A percentile compares a stretch with the other conserved stretches of the same genome.
Conservation (phyloP, 37 sponge, comb jelly and placozoan genomes). For the Theonella swinhoei region DNA sequence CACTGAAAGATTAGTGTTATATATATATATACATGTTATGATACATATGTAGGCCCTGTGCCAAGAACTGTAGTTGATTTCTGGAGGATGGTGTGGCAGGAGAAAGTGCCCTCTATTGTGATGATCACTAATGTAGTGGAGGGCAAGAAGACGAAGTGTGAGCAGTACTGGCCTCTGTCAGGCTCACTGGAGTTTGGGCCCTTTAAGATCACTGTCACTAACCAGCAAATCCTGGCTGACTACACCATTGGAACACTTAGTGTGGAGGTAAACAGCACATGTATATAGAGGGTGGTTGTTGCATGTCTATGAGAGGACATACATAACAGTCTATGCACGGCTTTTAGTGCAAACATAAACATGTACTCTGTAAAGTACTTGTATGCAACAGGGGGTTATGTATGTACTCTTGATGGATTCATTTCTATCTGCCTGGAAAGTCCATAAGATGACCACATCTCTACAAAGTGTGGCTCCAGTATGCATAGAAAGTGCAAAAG, state of each 20-base stretch:
- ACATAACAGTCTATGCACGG: no score
- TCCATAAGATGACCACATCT: no score
- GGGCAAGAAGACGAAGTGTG: conserved; percentile 44
- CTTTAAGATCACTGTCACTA: conserved; percentile 13
- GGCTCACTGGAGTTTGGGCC: conserved; percentile 22
- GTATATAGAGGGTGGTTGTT: no score
- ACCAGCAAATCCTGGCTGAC: conserved; percentile 2
- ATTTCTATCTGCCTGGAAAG: no score
- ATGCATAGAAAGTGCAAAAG: no score
- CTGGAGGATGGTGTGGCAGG: conserved; percentile 62
- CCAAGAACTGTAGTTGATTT: conserved; percentile 40
- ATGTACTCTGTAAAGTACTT: no score
- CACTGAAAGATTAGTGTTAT: neutral
- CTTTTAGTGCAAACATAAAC: no score
- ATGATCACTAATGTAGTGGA: conserved; percentile 60
- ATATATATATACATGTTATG: no score
- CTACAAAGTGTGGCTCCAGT: no score
- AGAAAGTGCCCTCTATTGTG: conserved; percentile 34
- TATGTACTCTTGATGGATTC: no score
- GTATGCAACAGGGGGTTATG: no score
- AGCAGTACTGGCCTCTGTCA: conserved; percentile 55
- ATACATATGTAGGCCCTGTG: conserved; percentile 18
- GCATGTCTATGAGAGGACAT: no score
- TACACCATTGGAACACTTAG: conserved; percentile 35
- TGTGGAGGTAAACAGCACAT: neutral